A percentile compares a stretch with the other conserved stretches of the same genome.
Conservation (phyloP, 92 coral and sea anemone species). For the Siderastrea radians region DNA sequence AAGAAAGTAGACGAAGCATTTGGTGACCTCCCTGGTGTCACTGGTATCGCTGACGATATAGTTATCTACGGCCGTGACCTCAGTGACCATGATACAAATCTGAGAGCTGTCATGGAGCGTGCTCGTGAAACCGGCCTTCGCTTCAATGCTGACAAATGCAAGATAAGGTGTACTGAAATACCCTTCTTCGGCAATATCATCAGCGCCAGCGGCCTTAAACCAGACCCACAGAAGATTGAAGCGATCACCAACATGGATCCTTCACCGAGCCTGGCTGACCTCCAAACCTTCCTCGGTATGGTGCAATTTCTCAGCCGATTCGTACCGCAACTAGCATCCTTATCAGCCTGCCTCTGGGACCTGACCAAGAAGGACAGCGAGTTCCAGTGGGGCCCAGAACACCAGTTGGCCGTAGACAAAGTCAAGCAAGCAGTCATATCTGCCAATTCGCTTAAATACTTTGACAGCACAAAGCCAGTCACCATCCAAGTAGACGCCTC, state of each 20-base stretch:
- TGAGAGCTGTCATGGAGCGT: conserved; percentile 71
- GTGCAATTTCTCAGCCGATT: conserved; percentile 74
- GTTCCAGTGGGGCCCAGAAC: conserved; percentile 66
- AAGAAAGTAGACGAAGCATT: conserved; percentile 70
- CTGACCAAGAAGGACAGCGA: conserved; percentile 65
- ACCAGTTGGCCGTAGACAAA: conserved; percentile 61
- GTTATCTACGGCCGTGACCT: conserved; percentile 43
- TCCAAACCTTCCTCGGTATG: conserved; percentile 83
- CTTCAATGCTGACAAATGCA: conserved; percentile 83
- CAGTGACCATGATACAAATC: conserved; percentile 64
- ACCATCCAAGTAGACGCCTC: conserved; percentile 77
- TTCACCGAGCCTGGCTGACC: conserved; percentile 67
- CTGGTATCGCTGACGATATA: conserved; percentile 70
- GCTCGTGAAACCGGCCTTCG: conserved; percentile 75
- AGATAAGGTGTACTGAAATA: conserved; percentile 69
- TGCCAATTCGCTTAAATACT: conserved; percentile 67
- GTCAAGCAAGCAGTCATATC: conserved; percentile 61
- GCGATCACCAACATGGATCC: conserved; percentile 79
- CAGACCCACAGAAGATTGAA: conserved; percentile 70
- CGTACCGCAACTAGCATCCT: conserved; percentile 65
- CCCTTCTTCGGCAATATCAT: conserved; percentile 82
- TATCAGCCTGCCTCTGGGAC: conserved; percentile 71
- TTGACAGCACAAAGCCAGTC: conserved; percentile 72
- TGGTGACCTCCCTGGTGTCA: conserved; percentile 70
- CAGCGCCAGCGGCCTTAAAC: conserved; percentile 73